Base-by-base conservation (phyloP, 2,888 invertebrate genomes). In the Scaptodrosophila latifasciaeformis region DNA sequence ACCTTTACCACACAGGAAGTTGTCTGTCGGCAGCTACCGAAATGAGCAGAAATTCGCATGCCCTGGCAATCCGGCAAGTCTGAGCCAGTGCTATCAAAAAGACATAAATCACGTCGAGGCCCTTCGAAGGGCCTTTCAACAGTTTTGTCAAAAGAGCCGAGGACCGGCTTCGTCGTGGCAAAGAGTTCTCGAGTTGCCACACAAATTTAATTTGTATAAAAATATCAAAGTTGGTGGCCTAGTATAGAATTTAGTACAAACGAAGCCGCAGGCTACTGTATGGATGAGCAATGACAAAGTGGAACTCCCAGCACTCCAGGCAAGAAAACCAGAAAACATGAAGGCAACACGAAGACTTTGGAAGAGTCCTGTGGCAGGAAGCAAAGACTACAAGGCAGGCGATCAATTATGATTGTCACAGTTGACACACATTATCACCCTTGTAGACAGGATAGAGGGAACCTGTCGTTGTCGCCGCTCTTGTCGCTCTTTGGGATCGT, bases 401-500 rank as follows among this genome's bases (percentile, higher is more conserved):
- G 68, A 79, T 81, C 81, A 68, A 76, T 81, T 79, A 81, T 65
- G 80, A 77, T 72, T 74, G 80, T 79, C 80, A 75, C 79, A 76
- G 79, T 76, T 71, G 76, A 76, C 70, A 64, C 67, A 79, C 69
- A 79, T 79, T 77, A 76, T 72, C 76, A 76, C 72, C 75, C 69
- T 70, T 62, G 66, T 62, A 47, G 46, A 35, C 5, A 39, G 12
- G 10, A 45, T 57, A 30, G 44, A 56, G 54, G 57, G 53, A 70
- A 75, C 75, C 75, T 78, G 78, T 75, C 71, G 67, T 65, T 67
- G 43, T 48, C 29, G 39, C 9, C 18, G 43, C 49, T 21, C 17
- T 48, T 24, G 10, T 49, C 52, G n/a, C n/a, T n/a, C n/a, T n/a
- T 34, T 34, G 34, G 49, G 52, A 59, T 55, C 49, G 35, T 43